A percentile compares a stretch with the other conserved stretches of the same genome.
Evolutionary conservation across 2,797 vertebrate species (phyloP).

Genomic region (Clarias fuscus): DNA sequence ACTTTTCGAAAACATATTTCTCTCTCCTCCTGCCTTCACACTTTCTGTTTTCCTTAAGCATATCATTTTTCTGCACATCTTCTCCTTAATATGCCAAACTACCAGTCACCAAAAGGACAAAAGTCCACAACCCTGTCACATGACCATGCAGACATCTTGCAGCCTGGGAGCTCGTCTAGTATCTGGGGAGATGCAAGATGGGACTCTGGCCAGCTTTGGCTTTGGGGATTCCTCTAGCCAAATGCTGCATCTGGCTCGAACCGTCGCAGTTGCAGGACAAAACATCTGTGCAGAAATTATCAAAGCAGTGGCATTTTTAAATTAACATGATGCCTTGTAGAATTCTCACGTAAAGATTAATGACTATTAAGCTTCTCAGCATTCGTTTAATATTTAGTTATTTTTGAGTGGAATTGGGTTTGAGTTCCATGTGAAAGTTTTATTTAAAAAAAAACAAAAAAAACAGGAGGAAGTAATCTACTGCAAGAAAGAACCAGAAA

Average conservation of each 20-base stretch:
- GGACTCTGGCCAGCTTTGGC: slow-evolving; percentile 29
- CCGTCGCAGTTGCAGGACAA: background rate
- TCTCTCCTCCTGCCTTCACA: background rate
- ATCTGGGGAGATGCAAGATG: background rate
- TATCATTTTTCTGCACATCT: background rate
- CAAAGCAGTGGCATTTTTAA: background rate
- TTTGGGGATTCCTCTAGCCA: slow-evolving; percentile 13
- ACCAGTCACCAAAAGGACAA: slow-evolving; percentile 4
- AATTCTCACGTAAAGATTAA: background rate
- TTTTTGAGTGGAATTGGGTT: background rate
- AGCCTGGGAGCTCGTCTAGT: background rate
- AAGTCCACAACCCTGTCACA: background rate
- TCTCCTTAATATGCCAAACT: background rate
- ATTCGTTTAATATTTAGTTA: background rate
- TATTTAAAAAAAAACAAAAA: background rate
- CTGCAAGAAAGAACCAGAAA: background rate
- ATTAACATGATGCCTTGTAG: background rate
- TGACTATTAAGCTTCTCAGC: background rate
- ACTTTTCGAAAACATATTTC: no score
- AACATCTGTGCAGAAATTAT: background rate
- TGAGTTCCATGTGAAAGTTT: background rate
- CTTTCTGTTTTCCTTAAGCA: background rate
- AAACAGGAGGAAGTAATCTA: background rate
- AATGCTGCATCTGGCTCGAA: slow-evolving; percentile 30
- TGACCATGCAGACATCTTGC: background rate